Base-by-base conservation (phyloP, 2,797 vertebrate genomes). In the Carapus acus region DNA sequence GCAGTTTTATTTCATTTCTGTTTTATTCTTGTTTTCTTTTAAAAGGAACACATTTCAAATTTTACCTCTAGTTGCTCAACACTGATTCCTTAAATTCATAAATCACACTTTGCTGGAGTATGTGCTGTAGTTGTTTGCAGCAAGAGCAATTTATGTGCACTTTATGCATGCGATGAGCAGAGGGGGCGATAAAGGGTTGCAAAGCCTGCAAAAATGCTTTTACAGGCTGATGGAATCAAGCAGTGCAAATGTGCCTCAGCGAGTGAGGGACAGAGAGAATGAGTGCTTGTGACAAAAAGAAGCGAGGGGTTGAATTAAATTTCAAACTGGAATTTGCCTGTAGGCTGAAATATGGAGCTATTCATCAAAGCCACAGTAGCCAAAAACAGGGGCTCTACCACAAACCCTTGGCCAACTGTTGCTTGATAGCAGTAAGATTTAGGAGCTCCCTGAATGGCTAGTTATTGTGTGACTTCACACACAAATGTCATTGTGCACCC, bases 401-500 rank as follows among this genome's bases (percentile, higher is more conserved):
- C 38, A 34, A 18, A 50, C 7, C 19, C 19, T 45, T 43, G 36
- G 31, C 43, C 51, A 54, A 56, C 46, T 55, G 19, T 44, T 49
- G 61, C 36, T 36, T 18, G 15, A 55, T 17, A 49, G 65, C 68
- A 64, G 78, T 79, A 72, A 42, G 39, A 13, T 63, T 66, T 71
- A 50, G 38, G 7, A 38, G 38, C 36, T 38, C 29, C 63, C 44
- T 77, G 52, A 74, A 58, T 62, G 67, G 39, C 43, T 50, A 8
- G 21, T 59, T 38, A 38, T n/a, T 77, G 44, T 49, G 43, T 57
- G 65, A 65, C 67, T 52, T 63, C 55, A 43, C 36, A 51, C 65
- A 51, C 58, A 56, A 81, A 77, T 74, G 64, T 52, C 62, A 49
- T 67, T 81, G 67, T 82, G 62, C 19, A 49, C 49, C 59, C 11